These are phyloP conservation scores for Strix uralensis DNA, from an alignment of 2,113 vertebrate genomes.

Conservation along the genomic window DNA sequence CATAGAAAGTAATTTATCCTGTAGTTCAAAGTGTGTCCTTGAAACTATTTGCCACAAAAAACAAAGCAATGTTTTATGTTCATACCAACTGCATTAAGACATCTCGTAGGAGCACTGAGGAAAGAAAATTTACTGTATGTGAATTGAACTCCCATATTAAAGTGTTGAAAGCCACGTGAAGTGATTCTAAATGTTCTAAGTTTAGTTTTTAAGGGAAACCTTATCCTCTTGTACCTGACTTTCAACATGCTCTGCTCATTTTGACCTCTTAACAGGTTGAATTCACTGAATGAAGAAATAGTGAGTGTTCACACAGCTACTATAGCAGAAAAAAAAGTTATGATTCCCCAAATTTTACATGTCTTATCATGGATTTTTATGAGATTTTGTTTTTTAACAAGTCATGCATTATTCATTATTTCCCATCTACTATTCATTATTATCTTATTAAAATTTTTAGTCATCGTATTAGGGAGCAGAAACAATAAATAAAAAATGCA, in stretches of 20 bases:
- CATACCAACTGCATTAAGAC: neutral
- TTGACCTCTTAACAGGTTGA: neutral
- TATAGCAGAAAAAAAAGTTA: neutral
- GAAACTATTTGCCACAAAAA: constrained; percentile 3
- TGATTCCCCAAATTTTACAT: neutral
- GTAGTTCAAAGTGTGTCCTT: neutral
- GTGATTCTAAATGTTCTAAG: neutral
- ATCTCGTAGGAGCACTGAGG: neutral
- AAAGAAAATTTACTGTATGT: neutral
- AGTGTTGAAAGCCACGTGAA: neutral
- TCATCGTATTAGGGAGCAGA: neutral
- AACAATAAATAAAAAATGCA: constrained; percentile 47
- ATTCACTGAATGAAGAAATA: neutral
- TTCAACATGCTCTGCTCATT: neutral
- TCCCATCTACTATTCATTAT: neutral
- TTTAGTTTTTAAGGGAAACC: neutral
- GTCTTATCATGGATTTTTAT: neutral
- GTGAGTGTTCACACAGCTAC: neutral
- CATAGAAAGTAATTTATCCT: neutral
- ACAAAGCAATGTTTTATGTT: neutral
- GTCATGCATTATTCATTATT: constrained; percentile 1
- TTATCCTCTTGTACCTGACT: neutral
- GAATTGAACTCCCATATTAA: neutral
- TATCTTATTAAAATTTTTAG: constrained; percentile 23
- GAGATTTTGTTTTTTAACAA: neutral